Base-by-base conservation (phyloP, 2,113 vertebrate genomes). In the Danionella cerebrum region DNA sequence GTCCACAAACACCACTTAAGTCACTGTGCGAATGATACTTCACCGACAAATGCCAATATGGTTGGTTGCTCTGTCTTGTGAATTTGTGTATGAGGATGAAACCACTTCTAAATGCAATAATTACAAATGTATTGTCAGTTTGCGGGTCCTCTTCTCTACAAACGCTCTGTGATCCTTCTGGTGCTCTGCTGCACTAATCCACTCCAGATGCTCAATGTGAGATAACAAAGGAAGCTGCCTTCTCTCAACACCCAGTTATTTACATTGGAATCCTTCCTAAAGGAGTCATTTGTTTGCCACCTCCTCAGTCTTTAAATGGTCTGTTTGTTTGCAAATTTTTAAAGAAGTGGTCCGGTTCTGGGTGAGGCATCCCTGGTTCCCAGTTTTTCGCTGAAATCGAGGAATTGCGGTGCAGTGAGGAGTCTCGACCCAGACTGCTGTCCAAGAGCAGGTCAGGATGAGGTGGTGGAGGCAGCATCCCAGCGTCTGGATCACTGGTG, bases 401-500 rank as follows among this genome's bases (percentile, higher is more conserved):
- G 0, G 83, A 85, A 51, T 91, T 91, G 22, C 90, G 88, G 14
- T 92, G 82, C 52, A 98, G 83, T 0, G 93, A 95, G 7, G 82
- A 86, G 52, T 94, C 90, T 0, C 89, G 87, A 81, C 92, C 91
- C 55, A 87, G 71, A 13, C 4, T 64, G 0, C 82, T 62, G 14
- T 89, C 88, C 74, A 93, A 79, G 2, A 92, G 88, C 62, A 95
- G 71, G 6, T 90, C 88, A 0, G 90, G 88, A 1, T 91, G 91
- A 57, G 90, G 84, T 1, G 83, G 84, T 1, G 77, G 84, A 2
- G 76, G 83, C 9, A 86, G 75, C 3, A 48, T 52, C 0, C 87
- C 78, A 79, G 84, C 82, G 71, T 92, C 84, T 35, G 86, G 53
- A 45, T 91, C 76, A 6, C 89, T 89, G 57, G 86, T 27, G 0